These are phyloP conservation scores for Heliconius melpomene DNA, from an alignment of 1,140 invertebrate genomes.

Conservation along the genomic window DNA sequence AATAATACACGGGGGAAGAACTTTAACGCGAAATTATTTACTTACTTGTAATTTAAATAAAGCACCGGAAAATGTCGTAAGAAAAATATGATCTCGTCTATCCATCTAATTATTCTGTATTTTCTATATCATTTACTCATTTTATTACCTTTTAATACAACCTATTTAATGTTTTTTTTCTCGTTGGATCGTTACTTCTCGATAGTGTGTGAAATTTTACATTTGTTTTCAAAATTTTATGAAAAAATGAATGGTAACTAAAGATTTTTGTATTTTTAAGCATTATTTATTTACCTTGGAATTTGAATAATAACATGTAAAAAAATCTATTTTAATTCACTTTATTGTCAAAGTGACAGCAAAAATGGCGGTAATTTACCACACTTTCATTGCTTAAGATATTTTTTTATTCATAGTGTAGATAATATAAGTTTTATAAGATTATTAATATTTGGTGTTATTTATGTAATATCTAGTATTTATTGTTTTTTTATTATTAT, in stretches of 20 bases:
- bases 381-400: neutral
- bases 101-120: constrained; percentile 6
- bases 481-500: neutral
- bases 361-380: neutral
- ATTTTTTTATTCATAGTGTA: neutral
- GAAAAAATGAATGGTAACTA: neutral
- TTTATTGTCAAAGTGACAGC: constrained; percentile 2
- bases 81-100: constrained; percentile 11
- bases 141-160: constrained; percentile 11
- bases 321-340: neutral
- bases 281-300: neutral
- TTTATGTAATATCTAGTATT: neutral
- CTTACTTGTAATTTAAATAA: constrained; percentile 2
- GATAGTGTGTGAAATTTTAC: neutral
- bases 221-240: neutral
- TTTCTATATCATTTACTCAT: neutral
- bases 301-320: neutral
- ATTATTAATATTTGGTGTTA: constrained; percentile 5
- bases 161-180: constrained; percentile 1
- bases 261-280: neutral
- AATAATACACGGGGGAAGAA: constrained; percentile 5
- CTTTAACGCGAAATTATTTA: constrained; percentile 14
- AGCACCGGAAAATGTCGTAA: constrained; percentile 12
- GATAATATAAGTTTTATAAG: neutral
- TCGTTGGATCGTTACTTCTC: constrained; percentile 14